Percentiles rank a stretch among this genome's conserved stretches.
Conservation (phyloP, 2,888 invertebrate species). For the Hoplodrina ambigua region DNA sequence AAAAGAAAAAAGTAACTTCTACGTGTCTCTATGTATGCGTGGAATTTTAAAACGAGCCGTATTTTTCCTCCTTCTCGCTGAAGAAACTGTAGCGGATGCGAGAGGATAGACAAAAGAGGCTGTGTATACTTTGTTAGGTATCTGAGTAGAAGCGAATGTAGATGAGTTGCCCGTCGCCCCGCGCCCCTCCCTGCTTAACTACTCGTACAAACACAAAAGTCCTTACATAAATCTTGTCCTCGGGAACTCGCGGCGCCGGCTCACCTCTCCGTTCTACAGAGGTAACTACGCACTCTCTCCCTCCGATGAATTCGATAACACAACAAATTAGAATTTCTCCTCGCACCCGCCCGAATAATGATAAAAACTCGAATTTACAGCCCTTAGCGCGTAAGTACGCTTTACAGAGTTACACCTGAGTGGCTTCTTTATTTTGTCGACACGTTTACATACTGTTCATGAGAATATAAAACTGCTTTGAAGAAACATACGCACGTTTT, state of each 20-base stretch:
- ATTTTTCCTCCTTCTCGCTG: constrained; percentile 80
- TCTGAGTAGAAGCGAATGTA: constrained; percentile 86
- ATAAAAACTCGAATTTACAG: constrained; percentile 78
- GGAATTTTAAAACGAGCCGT: constrained; percentile 85
- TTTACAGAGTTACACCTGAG: constrained; percentile 77
- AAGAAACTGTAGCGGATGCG: constrained; percentile 87
- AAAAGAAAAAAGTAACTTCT: constrained; percentile 77
- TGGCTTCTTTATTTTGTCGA: constrained; percentile 78
- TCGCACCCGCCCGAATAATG: constrained; percentile 72
- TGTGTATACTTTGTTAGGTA: constrained; percentile 85
- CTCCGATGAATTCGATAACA: constrained; percentile 83
- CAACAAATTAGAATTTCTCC: constrained; percentile 82
- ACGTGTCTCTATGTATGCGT: constrained; percentile 76
- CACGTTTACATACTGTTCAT: constrained; percentile 72
- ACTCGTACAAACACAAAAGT: constrained; percentile 89
- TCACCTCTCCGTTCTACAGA: constrained; percentile 74
- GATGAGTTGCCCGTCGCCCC: constrained; percentile 81
- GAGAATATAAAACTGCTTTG: constrained; percentile 57
- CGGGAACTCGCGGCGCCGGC: constrained; percentile 81
- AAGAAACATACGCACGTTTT: constrained; percentile 51
- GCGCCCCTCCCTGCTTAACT: constrained; percentile 82
- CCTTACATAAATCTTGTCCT: constrained; percentile 90
- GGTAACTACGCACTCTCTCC: constrained; percentile 80
- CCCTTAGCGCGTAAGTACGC: constrained; percentile 73
- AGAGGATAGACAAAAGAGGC: constrained; percentile 86